phyloP scores from a whole-genome alignment of 2,888 invertebrate genomes.

The Entomobrya multifasciata region DNA sequence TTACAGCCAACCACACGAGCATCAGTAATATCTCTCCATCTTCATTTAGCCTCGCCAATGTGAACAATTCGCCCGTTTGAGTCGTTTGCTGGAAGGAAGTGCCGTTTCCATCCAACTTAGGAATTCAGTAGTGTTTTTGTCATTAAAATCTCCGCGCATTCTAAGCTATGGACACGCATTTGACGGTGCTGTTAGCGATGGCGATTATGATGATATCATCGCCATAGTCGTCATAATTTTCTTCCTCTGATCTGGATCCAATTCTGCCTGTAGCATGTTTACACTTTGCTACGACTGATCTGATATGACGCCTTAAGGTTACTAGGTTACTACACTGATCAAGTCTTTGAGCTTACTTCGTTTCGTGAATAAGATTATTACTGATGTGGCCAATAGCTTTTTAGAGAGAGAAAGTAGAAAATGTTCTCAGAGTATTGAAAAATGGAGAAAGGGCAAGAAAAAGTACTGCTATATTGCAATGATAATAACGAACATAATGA shows the following conservation, averaged over 20 bases:
- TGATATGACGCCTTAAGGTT: background rate
- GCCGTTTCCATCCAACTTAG: background rate
- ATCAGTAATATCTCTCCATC: background rate
- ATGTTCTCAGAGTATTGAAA: conserved; percentile 1
- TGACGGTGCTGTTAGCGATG: too few relatives aligned
- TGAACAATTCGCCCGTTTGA: background rate
- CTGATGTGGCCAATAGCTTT: too few relatives aligned
- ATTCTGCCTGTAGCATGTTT: too few relatives aligned
- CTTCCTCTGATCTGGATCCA: too few relatives aligned
- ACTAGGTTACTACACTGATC: background rate
- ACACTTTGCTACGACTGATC: too few relatives aligned
- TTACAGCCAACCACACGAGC: too few relatives aligned
- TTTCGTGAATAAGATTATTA: too few relatives aligned
- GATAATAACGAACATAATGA: background rate
- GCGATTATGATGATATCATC: too few relatives aligned
- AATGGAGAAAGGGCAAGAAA: conserved; percentile 5
- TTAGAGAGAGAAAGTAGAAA: background rate
- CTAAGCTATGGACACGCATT: too few relatives aligned
- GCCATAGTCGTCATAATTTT: too few relatives aligned
- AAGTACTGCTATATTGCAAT: conserved; percentile 27
- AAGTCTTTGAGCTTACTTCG: too few relatives aligned
- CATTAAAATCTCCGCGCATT: conserved; percentile 23
- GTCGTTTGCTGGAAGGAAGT: too few relatives aligned
- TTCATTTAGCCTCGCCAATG: background rate
- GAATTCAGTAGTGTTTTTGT: conserved; percentile 39